These are phyloP conservation scores for Prionace glauca DNA, from an alignment of 2,797 vertebrate species.

Conservation along the genomic window DNA sequence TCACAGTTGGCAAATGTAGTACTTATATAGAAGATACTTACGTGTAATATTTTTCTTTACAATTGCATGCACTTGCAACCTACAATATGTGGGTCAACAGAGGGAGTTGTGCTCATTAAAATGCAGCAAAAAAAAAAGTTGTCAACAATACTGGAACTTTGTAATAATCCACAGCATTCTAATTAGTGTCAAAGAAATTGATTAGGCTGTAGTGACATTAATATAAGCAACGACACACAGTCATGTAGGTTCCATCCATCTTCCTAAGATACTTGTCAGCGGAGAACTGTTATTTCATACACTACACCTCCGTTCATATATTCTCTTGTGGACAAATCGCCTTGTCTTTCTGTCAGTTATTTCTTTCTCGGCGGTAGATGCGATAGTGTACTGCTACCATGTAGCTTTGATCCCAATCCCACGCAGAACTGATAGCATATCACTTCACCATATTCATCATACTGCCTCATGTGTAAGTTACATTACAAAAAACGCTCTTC, in stretches of 20 bases:
- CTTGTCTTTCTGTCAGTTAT: neutral
- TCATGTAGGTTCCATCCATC: slow-evolving; percentile 25
- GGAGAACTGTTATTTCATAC: slow-evolving; percentile 1
- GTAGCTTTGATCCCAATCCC: neutral
- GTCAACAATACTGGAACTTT: neutral
- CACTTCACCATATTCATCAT: neutral
- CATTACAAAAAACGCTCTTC: neutral
- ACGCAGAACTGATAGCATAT: neutral
- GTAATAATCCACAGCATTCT: neutral
- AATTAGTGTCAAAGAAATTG: slow-evolving; percentile 30
- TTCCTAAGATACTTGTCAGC: slow-evolving; percentile 9
- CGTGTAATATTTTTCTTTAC: neutral
- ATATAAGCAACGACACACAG: neutral
- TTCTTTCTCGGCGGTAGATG: neutral
- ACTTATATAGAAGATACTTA: neutral
- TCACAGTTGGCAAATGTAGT: neutral
- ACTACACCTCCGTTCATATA: neutral
- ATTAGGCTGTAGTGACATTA: slow-evolving; percentile 30
- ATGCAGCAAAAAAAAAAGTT: neutral
- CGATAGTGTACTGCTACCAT: neutral
- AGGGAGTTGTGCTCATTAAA: neutral
- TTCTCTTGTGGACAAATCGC: neutral
- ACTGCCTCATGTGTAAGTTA: neutral
- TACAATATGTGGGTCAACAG: neutral
- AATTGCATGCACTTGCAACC: neutral